Conservation (phyloP, 2,113 vertebrate species). For the Myrmophylax atrothorax region DNA sequence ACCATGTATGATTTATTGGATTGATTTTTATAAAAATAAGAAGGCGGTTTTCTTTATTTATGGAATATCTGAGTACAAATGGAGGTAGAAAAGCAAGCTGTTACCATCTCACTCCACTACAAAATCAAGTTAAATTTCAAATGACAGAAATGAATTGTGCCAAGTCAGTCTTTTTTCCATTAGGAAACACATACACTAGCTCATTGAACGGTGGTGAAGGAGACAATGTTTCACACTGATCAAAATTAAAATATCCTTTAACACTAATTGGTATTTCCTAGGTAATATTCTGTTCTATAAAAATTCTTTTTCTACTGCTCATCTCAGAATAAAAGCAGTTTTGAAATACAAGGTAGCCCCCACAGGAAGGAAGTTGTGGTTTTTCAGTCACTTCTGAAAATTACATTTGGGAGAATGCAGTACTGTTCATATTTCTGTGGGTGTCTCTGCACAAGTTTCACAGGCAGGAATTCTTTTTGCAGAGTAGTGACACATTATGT, state of each 20-base stretch:
- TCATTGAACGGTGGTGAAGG: background rate
- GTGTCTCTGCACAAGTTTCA: constrained; percentile 56
- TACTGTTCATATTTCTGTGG: constrained; percentile 47
- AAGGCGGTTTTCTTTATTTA: background rate
- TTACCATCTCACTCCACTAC: background rate
- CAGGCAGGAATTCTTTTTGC: background rate
- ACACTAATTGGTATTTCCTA: background rate
- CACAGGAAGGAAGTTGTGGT: background rate
- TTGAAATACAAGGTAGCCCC: background rate
- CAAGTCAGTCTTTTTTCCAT: background rate
- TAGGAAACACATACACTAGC: background rate
- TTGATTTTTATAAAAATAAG: background rate
- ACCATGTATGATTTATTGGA: background rate
- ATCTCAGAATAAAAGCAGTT: background rate
- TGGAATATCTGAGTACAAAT: background rate
- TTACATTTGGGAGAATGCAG: background rate
- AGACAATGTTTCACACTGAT: background rate
- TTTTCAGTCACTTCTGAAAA: background rate
- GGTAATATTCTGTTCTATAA: background rate
- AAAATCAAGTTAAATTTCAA: background rate
- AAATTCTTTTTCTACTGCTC: background rate
- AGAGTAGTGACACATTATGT: constrained; percentile 44
- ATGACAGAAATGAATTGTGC: background rate
- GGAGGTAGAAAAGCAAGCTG: background rate
- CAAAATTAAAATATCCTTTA: background rate